These are phyloP conservation scores for Ganaspis sp. DNA, from an alignment of 1,140 invertebrate genomes.

Conservation along the genomic window DNA sequence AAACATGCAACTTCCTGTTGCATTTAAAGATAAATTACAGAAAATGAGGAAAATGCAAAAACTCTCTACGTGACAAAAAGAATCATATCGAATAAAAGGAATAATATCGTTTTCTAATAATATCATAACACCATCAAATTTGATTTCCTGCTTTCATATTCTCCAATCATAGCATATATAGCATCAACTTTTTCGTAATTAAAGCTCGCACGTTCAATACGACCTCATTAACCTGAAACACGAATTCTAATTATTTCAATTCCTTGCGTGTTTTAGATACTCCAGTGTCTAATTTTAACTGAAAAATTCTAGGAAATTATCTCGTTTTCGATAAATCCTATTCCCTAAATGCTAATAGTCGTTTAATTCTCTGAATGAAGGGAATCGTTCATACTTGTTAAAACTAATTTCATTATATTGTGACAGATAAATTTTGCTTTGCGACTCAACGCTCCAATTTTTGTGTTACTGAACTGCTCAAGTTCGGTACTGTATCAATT, in stretches of 20 bases:
- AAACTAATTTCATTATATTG: too few species aligned
- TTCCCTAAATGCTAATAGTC: too few species aligned
- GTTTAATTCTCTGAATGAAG: too few species aligned
- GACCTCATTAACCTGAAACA: constrained; percentile 29
- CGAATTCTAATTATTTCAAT: constrained; percentile 37
- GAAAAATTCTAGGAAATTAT: not conserved
- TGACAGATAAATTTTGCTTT: too few species aligned
- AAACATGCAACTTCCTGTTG: too few species aligned
- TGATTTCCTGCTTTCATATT: not conserved
- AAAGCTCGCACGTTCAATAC: not conserved
- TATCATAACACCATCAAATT: not conserved
- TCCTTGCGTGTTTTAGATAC: constrained; percentile 26
- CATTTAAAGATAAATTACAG: too few species aligned
- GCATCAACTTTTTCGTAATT: constrained; percentile 16
- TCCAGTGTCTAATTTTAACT: not conserved
- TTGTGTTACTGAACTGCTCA: too few species aligned
- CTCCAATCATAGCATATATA: not conserved
- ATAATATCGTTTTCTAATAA: constrained; percentile 1
- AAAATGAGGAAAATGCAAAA: too few species aligned
- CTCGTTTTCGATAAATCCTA: too few species aligned
- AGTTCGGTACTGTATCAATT: too few species aligned
- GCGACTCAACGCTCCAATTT: too few species aligned
- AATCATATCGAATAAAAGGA: not conserved
- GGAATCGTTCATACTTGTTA: too few species aligned
- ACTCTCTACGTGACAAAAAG: not conserved